Conservation (phyloP, 2,797 vertebrate species). For the Oryzias dopingdopingensis region DNA sequence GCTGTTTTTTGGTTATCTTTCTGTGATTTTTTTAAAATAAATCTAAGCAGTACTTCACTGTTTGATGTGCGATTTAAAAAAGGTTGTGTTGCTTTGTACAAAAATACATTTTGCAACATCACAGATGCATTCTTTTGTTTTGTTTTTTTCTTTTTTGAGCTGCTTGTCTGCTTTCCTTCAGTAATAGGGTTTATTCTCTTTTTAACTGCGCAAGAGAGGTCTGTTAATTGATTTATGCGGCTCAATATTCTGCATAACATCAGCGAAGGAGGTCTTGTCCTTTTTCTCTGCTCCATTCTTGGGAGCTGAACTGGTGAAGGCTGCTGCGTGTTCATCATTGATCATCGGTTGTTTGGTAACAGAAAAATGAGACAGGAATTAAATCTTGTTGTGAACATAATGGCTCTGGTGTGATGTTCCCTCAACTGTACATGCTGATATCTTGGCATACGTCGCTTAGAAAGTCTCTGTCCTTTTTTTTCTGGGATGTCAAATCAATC, state of each 20-base stretch:
- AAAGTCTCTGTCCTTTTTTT: too few species aligned
- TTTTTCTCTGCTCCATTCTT: slow-evolving; percentile 5
- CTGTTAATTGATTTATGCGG: background rate
- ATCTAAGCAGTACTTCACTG: too few species aligned
- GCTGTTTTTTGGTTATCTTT: background rate
- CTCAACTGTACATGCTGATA: background rate
- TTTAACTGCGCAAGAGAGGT: background rate
- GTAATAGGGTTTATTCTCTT: too few species aligned
- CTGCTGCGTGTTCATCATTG: slow-evolving; percentile 4
- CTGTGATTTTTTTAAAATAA: background rate
- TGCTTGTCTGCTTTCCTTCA: too few species aligned
- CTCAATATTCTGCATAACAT: background rate
- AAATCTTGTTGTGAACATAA: background rate
- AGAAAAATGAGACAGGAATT: background rate
- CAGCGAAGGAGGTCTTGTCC: background rate
- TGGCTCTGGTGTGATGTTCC: background rate
- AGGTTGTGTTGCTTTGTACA: too few species aligned
- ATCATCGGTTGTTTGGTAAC: slow-evolving; percentile 6
- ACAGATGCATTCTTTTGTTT: too few species aligned
- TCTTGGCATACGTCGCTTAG: background rate
- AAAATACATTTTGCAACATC: too few species aligned
- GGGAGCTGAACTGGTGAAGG: background rate
- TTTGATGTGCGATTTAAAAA: too few species aligned
- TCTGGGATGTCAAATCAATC: too few species aligned
- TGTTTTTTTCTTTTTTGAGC: too few species aligned